A percentile compares a stretch with the other conserved stretches of the same genome.
These are phyloP conservation scores for Otocyon megalotis DNA, from an alignment of 2,113 vertebrate genomes.

Conservation along the genomic window DNA sequence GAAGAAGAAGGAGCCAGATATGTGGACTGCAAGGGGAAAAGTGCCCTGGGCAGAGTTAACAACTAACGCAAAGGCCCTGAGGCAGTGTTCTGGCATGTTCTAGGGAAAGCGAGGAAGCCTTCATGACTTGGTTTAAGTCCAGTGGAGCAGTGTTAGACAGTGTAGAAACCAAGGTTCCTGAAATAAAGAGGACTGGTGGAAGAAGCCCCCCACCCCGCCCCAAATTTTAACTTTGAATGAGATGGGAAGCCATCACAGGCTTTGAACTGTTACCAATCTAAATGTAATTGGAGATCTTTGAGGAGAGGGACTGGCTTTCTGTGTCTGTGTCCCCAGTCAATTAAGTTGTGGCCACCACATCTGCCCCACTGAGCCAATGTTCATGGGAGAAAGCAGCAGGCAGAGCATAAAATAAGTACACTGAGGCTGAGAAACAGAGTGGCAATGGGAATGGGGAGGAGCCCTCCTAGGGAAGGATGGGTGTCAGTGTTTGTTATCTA, in stretches of 20 bases:
- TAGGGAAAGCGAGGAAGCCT: background rate
- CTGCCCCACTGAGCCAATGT: background rate
- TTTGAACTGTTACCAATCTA: background rate
- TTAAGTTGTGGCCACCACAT: background rate
- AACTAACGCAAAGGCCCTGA: background rate
- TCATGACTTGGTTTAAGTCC: background rate
- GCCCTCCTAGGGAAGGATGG: accelerated
- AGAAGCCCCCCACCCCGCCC: accelerated
- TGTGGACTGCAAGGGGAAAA: background rate
- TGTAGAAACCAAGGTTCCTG: background rate
- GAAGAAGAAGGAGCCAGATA: background rate
- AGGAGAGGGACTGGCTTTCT: no score
- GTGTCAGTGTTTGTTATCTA: background rate
- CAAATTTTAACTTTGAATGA: background rate
- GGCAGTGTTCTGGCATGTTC: background rate
- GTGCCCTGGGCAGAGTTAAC: background rate
- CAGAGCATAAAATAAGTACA: background rate
- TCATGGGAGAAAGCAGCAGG: background rate
- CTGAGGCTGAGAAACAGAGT: background rate
- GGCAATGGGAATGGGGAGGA: no score
- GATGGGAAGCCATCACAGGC: background rate
- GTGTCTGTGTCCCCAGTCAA: background rate
- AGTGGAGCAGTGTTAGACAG: background rate
- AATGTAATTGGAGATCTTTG: background rate
- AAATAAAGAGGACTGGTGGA: background rate